Evolutionary conservation across 2,888 invertebrate species (phyloP).

Genomic region (Calameuta filiformis): DNA sequence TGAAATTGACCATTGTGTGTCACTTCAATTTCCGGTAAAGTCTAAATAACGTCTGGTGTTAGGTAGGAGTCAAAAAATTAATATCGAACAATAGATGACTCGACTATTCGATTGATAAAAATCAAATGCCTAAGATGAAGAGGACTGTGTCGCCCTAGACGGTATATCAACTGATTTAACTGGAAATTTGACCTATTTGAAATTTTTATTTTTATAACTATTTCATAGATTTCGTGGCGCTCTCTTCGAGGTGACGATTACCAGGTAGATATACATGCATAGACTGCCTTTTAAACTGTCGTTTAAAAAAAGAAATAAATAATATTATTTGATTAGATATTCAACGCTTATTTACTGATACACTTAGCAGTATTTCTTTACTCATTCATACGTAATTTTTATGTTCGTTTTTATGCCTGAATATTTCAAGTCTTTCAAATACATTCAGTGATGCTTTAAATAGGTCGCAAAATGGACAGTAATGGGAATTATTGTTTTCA

Average conservation of each 20-base stretch:
- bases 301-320: neutral
- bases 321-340: neutral
- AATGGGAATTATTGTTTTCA: neutral
- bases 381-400: neutral
- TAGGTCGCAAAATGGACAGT: neutral
- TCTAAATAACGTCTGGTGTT: neutral
- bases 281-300: neutral
- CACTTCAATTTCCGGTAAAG: neutral
- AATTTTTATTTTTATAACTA: neutral
- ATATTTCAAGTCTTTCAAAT: neutral
- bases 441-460: neutral
- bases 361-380: neutral
- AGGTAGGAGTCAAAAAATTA: neutral
- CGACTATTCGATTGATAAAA: neutral
- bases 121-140: neutral
- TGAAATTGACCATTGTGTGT: neutral
- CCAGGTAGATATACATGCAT: neutral
- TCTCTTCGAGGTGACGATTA: neutral
- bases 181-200: neutral
- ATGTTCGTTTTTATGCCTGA: neutral
- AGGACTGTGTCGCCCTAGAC: neutral
- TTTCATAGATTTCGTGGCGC: neutral
- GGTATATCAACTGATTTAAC: neutral
- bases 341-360: neutral
- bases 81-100: neutral